Evolutionary conservation across 2,888 invertebrate genomes (phyloP), one percentile per base, ranked within the genome.

Genomic region (Philonicus albiceps): DNA sequence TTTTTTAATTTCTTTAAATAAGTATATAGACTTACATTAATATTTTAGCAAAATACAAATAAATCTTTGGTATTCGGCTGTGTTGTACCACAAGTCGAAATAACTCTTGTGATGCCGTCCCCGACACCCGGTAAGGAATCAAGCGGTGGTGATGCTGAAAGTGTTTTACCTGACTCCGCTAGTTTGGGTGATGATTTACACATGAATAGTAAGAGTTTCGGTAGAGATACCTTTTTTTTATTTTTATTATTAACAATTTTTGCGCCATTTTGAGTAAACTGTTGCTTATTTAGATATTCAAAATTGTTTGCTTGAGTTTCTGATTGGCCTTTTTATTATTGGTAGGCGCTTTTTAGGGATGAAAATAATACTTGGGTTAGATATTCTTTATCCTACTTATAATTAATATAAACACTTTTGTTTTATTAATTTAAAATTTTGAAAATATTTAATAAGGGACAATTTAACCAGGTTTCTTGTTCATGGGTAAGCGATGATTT

Each of bases 31-130:
- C 31, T 22, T 64, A 86, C 6, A 72, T 85, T 78, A 34, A 30
- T 11, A 86, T 85, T 43, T 0, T 81, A 92, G 92, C 91, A 92
- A 91, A 91, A 91, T 89, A 89, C 90, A 81, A 91, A 91, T 88
- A 92, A 92, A 89, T 92, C 92, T 5, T 92, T 97, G 88, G 95
- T 95, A 37, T 92, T 96, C 85, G 97, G 97, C 3, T 94, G 96
- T 87, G 94, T 97, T 88, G 94, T 98, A 87, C 97, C 97, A 19
- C 97, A 98, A 90, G 94, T 96, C 74, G 98, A 98, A 92, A 93
- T 98, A 87, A 98, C 97, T 0, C 94, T 98, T 89, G 96, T 98
- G 88, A 96, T 97, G 94, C 97, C 97, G 49, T 95, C 96, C 87
- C 95, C 94, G 91, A 95, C 95, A 90, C 96, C 96, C 64, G 96